phyloP scores from a whole-genome alignment of 2,113 vertebrate species.

The Microtus oregoni region DNA sequence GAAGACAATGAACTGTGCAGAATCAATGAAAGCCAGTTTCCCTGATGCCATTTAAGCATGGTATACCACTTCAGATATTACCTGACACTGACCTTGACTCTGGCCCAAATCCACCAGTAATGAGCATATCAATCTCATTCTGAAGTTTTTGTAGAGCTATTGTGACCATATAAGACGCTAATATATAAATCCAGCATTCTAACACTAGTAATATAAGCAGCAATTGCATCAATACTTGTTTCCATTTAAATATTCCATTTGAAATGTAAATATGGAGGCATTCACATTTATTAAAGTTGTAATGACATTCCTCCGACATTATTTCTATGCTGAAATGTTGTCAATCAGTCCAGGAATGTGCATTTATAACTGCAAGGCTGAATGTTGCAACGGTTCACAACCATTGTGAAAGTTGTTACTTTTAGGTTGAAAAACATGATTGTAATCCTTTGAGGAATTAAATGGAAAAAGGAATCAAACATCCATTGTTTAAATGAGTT shows the following conservation, averaged over 20 bases:
- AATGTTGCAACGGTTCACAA: not conserved
- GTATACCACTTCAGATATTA: fast-evolving
- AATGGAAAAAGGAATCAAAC: constrained; percentile 42
- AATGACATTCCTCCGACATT: not conserved
- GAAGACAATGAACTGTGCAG: not conserved
- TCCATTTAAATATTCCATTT: constrained; percentile 47
- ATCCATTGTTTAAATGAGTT: not conserved
- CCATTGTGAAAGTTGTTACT: not conserved
- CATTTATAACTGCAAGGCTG: constrained; percentile 1
- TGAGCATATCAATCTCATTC: not conserved
- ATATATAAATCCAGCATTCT: not conserved
- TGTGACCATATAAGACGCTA: not conserved
- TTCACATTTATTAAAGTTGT: not conserved
- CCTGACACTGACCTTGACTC: not conserved
- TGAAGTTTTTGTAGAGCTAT: not conserved
- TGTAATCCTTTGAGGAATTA: constrained; percentile 35
- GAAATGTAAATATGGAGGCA: not conserved
- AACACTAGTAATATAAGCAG: not conserved
- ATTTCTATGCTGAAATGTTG: constrained; percentile 22
- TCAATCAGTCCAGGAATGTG: not conserved
- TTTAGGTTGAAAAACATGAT: not conserved
- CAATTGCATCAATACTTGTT: not conserved
- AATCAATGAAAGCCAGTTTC: not conserved
- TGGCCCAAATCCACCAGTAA: not conserved
- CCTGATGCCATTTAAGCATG: too few species aligned